phyloP scores from a whole-genome alignment of 1,140 invertebrate species.

The Drosophila azteca region DNA sequence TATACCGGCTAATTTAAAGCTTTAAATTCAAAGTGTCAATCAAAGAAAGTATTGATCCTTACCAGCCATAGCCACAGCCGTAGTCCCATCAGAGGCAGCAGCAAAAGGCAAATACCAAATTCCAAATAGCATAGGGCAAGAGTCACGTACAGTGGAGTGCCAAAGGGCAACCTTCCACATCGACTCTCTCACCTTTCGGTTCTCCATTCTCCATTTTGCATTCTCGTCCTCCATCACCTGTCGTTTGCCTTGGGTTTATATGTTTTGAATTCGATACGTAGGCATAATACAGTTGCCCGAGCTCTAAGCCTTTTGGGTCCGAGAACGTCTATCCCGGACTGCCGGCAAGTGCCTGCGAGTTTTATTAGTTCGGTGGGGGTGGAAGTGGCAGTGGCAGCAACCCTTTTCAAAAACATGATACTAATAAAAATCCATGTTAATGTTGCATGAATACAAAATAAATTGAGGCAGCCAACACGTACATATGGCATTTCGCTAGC shows the following conservation, averaged over 20 bases:
- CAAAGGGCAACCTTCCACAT: conserved; percentile 47
- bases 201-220: conserved; percentile 33
- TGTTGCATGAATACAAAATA: conserved; percentile 82
- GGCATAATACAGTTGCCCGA: conserved; percentile 57
- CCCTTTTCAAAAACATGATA: conserved; percentile 82
- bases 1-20: conserved; percentile 41
- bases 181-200: conserved; percentile 37
- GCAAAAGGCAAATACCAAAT: conserved; percentile 23
- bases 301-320: conserved; percentile 51
- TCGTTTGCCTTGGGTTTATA: conserved; percentile 25
- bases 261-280: conserved; percentile 39
- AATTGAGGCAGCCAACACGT: conserved; percentile 79
- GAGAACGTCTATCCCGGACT: conserved; percentile 21
- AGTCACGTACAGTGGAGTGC: conserved; percentile 66
- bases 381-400: conserved; percentile 29
- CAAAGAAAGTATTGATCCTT: conserved; percentile 70
- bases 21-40: conserved; percentile 77
- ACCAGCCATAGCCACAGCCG: too few species aligned
- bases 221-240: conserved; percentile 61
- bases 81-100: conserved; percentile 36
- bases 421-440: conserved; percentile 83
- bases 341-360: conserved; percentile 14
- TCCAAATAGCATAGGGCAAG: conserved; percentile 31
- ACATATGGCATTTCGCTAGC: conserved; percentile 11
- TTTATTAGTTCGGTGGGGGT: conserved; percentile 49